These are phyloP conservation scores for Pandemis corylana DNA, from an alignment of 2,888 invertebrate genomes.

Conservation along the genomic window DNA sequence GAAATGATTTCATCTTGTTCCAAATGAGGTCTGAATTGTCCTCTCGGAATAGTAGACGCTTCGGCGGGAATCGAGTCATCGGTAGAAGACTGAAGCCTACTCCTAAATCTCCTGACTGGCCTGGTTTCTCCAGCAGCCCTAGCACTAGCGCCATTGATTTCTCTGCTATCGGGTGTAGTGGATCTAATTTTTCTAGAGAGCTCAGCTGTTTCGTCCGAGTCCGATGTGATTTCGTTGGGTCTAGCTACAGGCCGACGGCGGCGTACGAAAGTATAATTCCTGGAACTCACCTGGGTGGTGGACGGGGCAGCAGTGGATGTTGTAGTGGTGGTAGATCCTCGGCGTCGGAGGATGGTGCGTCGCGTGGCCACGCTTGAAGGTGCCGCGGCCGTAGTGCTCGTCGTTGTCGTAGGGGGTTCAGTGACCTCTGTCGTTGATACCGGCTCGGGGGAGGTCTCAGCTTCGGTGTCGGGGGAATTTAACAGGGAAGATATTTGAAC, in stretches of 20 bases:
- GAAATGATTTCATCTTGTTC: slow-evolving; percentile 81
- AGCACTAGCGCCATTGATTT: slow-evolving; percentile 57
- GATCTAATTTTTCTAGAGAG: slow-evolving; percentile 74
- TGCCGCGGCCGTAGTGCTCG: slow-evolving; percentile 59
- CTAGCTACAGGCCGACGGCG: slow-evolving; percentile 72
- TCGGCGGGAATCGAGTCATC: slow-evolving; percentile 74
- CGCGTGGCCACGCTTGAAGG: slow-evolving; percentile 57
- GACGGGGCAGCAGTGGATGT: slow-evolving; percentile 60
- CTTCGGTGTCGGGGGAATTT: slow-evolving; percentile 62
- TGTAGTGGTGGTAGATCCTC: slow-evolving; percentile 61
- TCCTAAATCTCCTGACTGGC: slow-evolving; percentile 58
- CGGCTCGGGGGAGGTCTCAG: slow-evolving; percentile 56
- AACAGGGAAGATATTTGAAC: slow-evolving; percentile 79
- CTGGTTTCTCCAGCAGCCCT: slow-evolving; percentile 52
- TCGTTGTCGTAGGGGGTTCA: slow-evolving; percentile 56
- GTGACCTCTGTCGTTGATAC: slow-evolving; percentile 59
- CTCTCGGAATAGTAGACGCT: slow-evolving; percentile 68
- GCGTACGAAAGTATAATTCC: slow-evolving; percentile 78
- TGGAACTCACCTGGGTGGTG: slow-evolving; percentile 84
- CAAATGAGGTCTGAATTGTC: slow-evolving; percentile 67
- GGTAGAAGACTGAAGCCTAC: slow-evolving; percentile 57
- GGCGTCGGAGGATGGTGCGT: slow-evolving; percentile 60
- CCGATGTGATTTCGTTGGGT: slow-evolving; percentile 74
- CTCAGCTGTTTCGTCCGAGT: slow-evolving; percentile 63
- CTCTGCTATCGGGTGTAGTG: slow-evolving; percentile 79